These are phyloP conservation scores for Nilaparvata lugens DNA, from an alignment of 1,140 invertebrate genomes.

Conservation along the genomic window DNA sequence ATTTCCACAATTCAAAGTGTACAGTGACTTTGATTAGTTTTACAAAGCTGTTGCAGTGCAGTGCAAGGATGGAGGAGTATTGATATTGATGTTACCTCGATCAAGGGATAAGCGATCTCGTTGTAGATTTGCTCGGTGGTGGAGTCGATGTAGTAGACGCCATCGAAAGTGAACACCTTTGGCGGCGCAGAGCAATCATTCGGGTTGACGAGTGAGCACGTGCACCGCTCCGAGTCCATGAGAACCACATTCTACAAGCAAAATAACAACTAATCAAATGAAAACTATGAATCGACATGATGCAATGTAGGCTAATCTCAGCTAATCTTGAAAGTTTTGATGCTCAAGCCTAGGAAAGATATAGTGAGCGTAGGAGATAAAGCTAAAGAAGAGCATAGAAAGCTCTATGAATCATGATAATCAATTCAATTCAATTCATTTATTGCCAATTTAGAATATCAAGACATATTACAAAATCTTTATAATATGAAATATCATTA, in stretches of 20 bases:
- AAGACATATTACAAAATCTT: no score
- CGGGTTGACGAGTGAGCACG: slow-evolving; percentile 49
- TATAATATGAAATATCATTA: no score
- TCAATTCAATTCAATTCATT: no score
- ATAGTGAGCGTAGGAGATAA: no score
- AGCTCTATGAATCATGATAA: no score
- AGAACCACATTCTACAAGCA: slow-evolving; percentile 54
- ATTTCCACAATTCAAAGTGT: no score
- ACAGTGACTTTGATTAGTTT: no score
- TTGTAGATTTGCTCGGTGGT: slow-evolving; percentile 59
- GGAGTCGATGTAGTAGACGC: slow-evolving; percentile 42
- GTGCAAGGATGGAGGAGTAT: no score
- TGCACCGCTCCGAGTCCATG: slow-evolving; percentile 49
- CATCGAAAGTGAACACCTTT: slow-evolving; percentile 70
- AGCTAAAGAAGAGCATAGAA: no score
- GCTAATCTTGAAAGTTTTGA: background rate
- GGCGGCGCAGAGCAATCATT: slow-evolving; percentile 46
- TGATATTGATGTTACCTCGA: slow-evolving; percentile 38
- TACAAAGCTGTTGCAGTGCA: no score
- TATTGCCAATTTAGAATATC: no score
- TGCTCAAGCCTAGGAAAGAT: no score
- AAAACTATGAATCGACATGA: background rate
- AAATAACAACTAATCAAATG: background rate
- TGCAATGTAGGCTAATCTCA: background rate
- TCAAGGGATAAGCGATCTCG: slow-evolving; percentile 58